phyloP scores from a whole-genome alignment of 2,797 vertebrate genomes.

The Ptychobarbus kaznakovi region DNA sequence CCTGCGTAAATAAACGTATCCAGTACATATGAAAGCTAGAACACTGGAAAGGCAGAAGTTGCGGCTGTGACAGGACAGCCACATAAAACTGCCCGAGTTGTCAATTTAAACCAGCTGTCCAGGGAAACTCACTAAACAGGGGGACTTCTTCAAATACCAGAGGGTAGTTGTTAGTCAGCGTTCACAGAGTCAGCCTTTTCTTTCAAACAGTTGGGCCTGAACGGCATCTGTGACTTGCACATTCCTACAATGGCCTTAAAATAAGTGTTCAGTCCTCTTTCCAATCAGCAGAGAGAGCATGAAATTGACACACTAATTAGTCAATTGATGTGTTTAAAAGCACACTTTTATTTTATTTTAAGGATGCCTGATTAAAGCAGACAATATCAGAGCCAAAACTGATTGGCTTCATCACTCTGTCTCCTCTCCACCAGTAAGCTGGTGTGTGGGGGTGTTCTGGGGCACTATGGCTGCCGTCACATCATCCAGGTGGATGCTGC shows the following conservation, averaged over 20 bases:
- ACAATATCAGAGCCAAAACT: not conserved
- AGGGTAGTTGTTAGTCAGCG: constrained; percentile 45
- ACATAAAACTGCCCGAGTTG: not conserved
- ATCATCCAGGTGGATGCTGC: too few species aligned
- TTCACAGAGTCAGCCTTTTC: constrained; percentile 57
- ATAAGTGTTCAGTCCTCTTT: not conserved
- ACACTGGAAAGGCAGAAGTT: not conserved
- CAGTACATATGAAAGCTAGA: not conserved
- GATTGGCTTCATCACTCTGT: too few species aligned
- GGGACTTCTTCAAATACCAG: constrained; percentile 51
- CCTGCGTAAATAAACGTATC: constrained; percentile 18
- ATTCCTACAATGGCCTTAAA: constrained; percentile 24
- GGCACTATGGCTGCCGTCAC: too few species aligned
- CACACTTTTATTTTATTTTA: not conserved
- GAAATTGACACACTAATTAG: not conserved
- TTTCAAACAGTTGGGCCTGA: constrained; percentile 44
- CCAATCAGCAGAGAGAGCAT: not conserved
- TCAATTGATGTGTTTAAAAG: not conserved
- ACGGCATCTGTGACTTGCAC: constrained; percentile 34
- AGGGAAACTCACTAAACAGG: constrained; percentile 1
- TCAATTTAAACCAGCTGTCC: constrained; percentile 47
- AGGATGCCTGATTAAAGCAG: not conserved
- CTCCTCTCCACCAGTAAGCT: too few species aligned
- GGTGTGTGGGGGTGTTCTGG: too few species aligned
- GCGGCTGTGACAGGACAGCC: not conserved